These are phyloP conservation scores for Gobius niger DNA, from an alignment of 2,113 vertebrate genomes.

Conservation along the genomic window DNA sequence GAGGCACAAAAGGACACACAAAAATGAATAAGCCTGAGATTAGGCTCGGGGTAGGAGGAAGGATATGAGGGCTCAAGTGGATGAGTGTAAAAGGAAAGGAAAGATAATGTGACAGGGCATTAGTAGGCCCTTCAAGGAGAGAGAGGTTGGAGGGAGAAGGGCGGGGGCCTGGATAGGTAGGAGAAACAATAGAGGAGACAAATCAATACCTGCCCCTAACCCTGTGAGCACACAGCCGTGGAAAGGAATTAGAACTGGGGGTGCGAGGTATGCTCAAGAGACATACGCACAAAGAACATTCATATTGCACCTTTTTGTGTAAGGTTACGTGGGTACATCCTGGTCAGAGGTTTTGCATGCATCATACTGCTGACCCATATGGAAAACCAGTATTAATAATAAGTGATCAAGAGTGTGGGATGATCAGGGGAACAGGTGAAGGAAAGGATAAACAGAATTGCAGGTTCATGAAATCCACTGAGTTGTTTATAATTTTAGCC, in stretches of 20 bases:
- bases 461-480: background rate
- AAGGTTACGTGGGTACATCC: no score
- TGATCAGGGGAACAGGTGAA: background rate
- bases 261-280: conserved; percentile 55
- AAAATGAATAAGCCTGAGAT: conserved; percentile 26
- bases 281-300: background rate
- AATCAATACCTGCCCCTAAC: conserved; percentile 70
- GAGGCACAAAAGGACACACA: conserved; percentile 15
- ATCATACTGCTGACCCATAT: no score
- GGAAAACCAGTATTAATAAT: no score
- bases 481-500: conserved; percentile 20
- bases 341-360: no score
- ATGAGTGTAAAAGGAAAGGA: conserved; percentile 28
- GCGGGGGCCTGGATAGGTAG: conserved; percentile 17
- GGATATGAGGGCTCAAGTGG: conserved; percentile 15
- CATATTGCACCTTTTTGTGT: background rate
- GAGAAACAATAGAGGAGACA: conserved; percentile 54
- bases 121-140: conserved; percentile 26
- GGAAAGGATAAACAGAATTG: background rate
- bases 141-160: conserved; percentile 28
- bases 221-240: conserved; percentile 61
- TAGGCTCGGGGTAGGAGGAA: conserved; percentile 24
- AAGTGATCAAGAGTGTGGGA: no score
- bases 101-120: conserved; percentile 41
- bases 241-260: conserved; percentile 62